Conservation (phyloP, 1,140 invertebrate species). For the Ceratoteleas bidentatus region DNA sequence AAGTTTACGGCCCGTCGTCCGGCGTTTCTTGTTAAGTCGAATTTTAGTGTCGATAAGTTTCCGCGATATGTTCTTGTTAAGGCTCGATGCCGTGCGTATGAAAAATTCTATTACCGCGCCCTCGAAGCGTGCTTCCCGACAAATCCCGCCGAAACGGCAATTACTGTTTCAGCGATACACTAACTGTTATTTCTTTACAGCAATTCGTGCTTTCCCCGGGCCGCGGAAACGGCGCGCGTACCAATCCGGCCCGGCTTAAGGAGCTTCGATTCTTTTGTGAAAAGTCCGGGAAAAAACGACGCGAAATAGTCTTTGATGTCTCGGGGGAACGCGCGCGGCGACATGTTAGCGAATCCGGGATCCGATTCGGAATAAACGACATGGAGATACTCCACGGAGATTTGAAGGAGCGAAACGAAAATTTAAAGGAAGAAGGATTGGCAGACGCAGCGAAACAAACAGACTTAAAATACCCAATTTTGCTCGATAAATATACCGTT, state of each 20-base stretch:
- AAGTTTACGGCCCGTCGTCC: conserved; percentile 26
- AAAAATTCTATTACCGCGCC: conserved; percentile 35
- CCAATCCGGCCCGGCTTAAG: conserved; percentile 28
- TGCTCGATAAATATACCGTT: conserved; percentile 52
- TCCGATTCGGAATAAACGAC: conserved; percentile 65
- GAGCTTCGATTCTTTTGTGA: conserved; percentile 48
- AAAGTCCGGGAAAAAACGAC: conserved; percentile 53
- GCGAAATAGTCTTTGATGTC: conserved; percentile 57
- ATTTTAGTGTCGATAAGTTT: conserved; percentile 43
- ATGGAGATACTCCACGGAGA: conserved; percentile 59
- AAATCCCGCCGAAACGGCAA: conserved; percentile 31
- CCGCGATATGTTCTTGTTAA: conserved; percentile 41
- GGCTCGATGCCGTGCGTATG: conserved; percentile 22
- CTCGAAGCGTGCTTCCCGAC: conserved; percentile 17
- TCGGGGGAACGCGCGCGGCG: conserved; percentile 50
- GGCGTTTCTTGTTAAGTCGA: conserved; percentile 34
- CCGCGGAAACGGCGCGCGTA: conserved; percentile 1
- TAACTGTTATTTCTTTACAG: conserved; percentile 36
- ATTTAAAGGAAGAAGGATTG: conserved; percentile 46
- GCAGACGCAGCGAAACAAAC: conserved; percentile 42
- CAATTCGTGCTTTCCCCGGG: conserved; percentile 20
- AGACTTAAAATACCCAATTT: conserved; percentile 41
- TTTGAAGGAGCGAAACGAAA: conserved; percentile 51
- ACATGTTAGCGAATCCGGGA: conserved; percentile 60
- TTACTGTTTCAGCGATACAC: conserved; percentile 32